These are phyloP conservation scores for Callithrix jacchus DNA, from an alignment of 2,113 vertebrate genomes.

Conservation along the genomic window DNA sequence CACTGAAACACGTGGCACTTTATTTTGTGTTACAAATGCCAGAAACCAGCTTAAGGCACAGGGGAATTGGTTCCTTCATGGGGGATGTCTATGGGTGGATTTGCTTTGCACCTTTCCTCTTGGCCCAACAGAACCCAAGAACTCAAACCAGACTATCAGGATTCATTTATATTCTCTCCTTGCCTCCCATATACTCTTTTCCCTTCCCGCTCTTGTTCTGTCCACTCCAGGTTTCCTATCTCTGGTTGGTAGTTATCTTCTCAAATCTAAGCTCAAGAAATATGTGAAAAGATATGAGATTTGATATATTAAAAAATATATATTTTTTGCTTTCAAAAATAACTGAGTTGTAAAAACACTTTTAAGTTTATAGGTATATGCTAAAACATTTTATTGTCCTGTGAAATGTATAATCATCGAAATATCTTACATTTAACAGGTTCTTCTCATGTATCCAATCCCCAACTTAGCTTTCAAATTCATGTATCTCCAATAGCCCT, in stretches of 20 bases:
- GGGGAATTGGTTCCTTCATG: neutral
- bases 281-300: neutral
- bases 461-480: neutral
- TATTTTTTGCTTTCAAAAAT: conserved; percentile 1
- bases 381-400: neutral
- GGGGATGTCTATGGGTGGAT: neutral
- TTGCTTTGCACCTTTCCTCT: neutral
- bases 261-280: conserved; percentile 2
- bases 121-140: neutral
- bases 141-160: neutral
- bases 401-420: neutral
- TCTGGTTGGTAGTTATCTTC: neutral
- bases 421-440: neutral
- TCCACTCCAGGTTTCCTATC: neutral
- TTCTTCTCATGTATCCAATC: neutral
- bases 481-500: neutral
- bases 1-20: neutral
- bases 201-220: too few relatives aligned
- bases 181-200: fast-evolving
- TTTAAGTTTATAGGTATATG: neutral
- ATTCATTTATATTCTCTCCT: fast-evolving
- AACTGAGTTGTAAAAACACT: neutral
- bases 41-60: neutral
- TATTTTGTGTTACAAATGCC: neutral
- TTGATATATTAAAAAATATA: neutral